Percentiles rank a stretch among this genome's conserved stretches.
Conservation (phyloP, 2,888 invertebrate genomes). For the Apocheima hispidaria region DNA sequence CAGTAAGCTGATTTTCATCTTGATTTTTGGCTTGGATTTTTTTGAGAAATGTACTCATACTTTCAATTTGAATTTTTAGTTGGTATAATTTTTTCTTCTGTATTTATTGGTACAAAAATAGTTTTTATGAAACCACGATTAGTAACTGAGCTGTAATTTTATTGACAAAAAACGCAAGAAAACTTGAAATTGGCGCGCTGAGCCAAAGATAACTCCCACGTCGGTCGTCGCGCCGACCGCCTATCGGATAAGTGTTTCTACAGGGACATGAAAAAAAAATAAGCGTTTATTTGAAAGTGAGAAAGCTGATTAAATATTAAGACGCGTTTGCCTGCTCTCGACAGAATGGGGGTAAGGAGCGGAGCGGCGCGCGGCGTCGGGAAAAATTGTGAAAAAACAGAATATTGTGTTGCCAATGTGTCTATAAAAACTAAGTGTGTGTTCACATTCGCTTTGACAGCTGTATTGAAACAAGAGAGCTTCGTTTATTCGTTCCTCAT, state of each 20-base stretch:
- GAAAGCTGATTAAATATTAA: conserved; percentile 48
- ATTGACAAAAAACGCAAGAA: too few relatives aligned
- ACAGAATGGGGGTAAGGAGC: conserved; percentile 16
- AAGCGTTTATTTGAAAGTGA: conserved; percentile 46
- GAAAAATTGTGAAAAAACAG: conserved; percentile 24
- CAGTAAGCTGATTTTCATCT: too few relatives aligned
- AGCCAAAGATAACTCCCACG: neutral
- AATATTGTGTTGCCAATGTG: conserved; percentile 18
- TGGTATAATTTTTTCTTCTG: neutral
- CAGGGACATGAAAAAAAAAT: conserved; percentile 42
- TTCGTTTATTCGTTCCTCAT: too few relatives aligned
- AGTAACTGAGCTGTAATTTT: neutral
- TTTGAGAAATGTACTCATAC: too few relatives aligned
- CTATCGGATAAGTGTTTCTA: conserved; percentile 31
- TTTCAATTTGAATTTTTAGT: neutral
- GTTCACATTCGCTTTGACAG: conserved; percentile 18
- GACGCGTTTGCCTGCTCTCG: conserved; percentile 24
- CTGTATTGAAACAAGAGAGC: conserved; percentile 8
- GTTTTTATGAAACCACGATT: too few relatives aligned
- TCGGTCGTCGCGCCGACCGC: conserved; percentile 16
- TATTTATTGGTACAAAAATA: too few relatives aligned
- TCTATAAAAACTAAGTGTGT: conserved; percentile 31
- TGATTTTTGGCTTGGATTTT: too few relatives aligned
- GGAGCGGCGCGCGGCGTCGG: too few relatives aligned
- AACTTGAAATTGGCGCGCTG: too few relatives aligned